Evolutionary conservation across 2,797 vertebrate genomes (phyloP), one percentile per base, ranked within the genome.

Genomic region (Coccyzus lansbergi): DNA sequence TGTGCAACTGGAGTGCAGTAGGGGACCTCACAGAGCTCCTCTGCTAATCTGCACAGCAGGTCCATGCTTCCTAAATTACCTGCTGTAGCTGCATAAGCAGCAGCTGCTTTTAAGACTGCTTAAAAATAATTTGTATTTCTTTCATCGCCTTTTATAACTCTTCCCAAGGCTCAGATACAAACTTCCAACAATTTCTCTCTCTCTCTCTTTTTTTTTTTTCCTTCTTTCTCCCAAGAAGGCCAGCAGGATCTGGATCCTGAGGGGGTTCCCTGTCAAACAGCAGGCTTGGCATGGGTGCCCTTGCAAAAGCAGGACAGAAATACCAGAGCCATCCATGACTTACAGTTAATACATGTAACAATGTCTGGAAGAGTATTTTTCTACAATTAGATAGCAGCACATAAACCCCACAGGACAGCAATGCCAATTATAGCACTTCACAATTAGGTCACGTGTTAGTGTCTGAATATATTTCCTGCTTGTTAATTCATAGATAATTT

Each of bases 31-130:
- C 33, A n/a, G n/a, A 8, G 51, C 51, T 31, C 49, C 33, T 25
- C 62, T 10, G 21, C 28, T 33, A 60, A 6, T 10, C 52, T 2
- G 4, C n/a, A 10, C 8, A 3, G 72, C 38, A 19, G 34, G 29
- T 2, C 2, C 2, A 15, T 22, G 2, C 8, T 8, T 46, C 29
- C 53, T 13, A 13, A 4, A 14, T 7, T 6, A 22, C 34, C 34
- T 9, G 49, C 59, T 33, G 12, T 10, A n/a, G 29, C 68, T 40
- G 33, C 42, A 6, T 7, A 4, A 10, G 19, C 42, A 25, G 69
- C 33, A 34, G 21, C 44, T 51, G 31, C 36, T 51, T 31, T 26
- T 51, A 19, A n/a, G 21, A 20, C 22, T 9, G 5, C 56, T 20
- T 46, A 49, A 56, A 65, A 58, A 36, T 15, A 4, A 5, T 4